A percentile compares a stretch with the other conserved stretches of the same genome.
Conservation (phyloP, 2,797 vertebrate species). For the Hippopotamyrus pictus region DNA sequence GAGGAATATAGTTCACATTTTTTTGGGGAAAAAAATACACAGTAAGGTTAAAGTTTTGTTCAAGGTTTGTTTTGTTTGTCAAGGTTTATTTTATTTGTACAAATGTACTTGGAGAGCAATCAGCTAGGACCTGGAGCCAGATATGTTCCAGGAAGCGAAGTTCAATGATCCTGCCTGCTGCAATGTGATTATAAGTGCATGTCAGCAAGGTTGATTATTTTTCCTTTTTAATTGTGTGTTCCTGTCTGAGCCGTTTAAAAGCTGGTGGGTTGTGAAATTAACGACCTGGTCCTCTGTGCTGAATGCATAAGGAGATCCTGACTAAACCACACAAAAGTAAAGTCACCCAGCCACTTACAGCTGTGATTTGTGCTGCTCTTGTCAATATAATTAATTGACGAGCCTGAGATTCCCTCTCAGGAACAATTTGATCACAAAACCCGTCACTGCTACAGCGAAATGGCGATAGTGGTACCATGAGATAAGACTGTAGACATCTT, state of each 20-base stretch:
- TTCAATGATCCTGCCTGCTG: background rate
- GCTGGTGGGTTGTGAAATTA: constrained; percentile 10
- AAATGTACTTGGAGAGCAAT: background rate
- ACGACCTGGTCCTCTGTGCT: background rate
- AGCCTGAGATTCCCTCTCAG: background rate
- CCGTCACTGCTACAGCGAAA: background rate
- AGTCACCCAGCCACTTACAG: background rate
- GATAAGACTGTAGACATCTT: background rate
- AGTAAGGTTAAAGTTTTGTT: background rate
- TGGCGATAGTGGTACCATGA: background rate
- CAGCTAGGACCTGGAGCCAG: background rate
- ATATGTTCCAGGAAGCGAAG: background rate
- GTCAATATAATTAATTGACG: background rate
- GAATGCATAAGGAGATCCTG: background rate
- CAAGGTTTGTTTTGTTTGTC: background rate
- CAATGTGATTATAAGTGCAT: background rate
- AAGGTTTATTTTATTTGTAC: background rate
- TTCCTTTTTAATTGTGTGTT: background rate
- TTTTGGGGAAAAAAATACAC: background rate
- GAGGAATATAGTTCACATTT: background rate
- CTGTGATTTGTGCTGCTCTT: background rate
- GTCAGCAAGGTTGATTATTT: constrained; percentile 10
- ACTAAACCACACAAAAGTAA: background rate
- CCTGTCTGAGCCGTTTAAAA: background rate
- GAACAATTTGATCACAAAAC: background rate